These are phyloP conservation scores for Lucifuga dentata DNA, from an alignment of 2,113 vertebrate species.

Conservation along the genomic window DNA sequence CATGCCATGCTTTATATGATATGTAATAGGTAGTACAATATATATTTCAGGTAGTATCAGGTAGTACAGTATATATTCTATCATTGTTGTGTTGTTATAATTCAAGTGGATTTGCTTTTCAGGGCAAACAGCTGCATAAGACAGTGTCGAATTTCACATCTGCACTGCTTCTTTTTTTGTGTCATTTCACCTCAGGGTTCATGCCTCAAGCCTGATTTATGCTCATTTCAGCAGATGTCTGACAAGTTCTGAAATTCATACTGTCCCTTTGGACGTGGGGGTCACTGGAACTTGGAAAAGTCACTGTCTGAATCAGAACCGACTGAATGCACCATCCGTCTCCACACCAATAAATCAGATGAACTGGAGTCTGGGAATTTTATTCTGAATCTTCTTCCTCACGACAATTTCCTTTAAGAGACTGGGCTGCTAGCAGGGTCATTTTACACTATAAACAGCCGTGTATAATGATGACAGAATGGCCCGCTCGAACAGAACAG, in stretches of 20 bases:
- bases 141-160: conserved; percentile 18
- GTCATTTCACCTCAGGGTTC: conserved; percentile 8
- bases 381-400: conserved; percentile 28
- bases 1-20: background rate
- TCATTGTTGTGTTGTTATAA: conserved; percentile 3
- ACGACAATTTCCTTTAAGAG: conserved; percentile 18
- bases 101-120: conserved; percentile 8
- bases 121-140: conserved; percentile 14
- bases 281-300: background rate
- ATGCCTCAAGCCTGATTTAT: conserved; percentile 2
- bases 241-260: conserved; percentile 9
- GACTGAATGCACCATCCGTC: conserved; percentile 16
- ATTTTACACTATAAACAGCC: conserved; percentile 40
- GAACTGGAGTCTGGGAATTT: conserved; percentile 4
- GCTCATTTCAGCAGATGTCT: conserved; percentile 21
- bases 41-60: conserved; percentile 6
- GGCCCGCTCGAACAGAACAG: conserved; percentile 51
- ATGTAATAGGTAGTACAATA: conserved; percentile 2
- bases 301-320: conserved; percentile 12
- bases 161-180: background rate
- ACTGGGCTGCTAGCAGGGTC: background rate
- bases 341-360: conserved; percentile 7
- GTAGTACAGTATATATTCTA: no score
- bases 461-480: conserved; percentile 60
- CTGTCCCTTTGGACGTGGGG: background rate